A percentile compares a stretch with the other conserved stretches of the same genome.
Evolutionary conservation across 2,888 invertebrate species (phyloP).

Genomic region (Ophion slaviceki): DNA sequence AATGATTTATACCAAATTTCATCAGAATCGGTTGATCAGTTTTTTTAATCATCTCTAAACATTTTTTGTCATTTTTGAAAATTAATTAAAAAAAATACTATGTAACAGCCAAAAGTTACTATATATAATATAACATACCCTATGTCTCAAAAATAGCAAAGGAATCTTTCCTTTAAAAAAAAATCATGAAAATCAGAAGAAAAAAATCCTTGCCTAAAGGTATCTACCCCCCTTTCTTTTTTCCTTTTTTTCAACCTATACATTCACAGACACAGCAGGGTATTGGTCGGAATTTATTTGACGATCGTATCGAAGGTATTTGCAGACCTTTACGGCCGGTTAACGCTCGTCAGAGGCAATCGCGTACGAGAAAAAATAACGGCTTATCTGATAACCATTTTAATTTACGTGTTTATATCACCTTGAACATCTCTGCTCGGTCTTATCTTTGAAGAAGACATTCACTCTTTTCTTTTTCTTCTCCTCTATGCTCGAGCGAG

Average conservation of each 20-base stretch:
- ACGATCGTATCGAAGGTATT: constrained; percentile 41
- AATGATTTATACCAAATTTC: no score
- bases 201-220: constrained; percentile 43
- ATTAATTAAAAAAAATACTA: no score
- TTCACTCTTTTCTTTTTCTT: not conserved
- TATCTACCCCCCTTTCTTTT: not conserved
- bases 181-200: no score
- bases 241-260: constrained; percentile 1
- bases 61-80: not conserved
- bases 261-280: not conserved
- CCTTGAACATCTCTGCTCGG: constrained; percentile 26
- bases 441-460: constrained; percentile 9
- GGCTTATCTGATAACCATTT: constrained; percentile 66
- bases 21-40: no score
- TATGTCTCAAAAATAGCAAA: no score
- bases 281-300: not conserved
- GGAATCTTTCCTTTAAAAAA: no score
- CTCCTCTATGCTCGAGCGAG: not conserved
- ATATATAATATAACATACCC: no score
- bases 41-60: no score
- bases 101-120: no score
- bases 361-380: constrained; percentile 56
- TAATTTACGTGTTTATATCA: constrained; percentile 45
- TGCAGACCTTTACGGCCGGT: constrained; percentile 32
- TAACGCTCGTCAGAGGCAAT: constrained; percentile 52